Conservation (phyloP, 2,888 invertebrate genomes). For the Bellardia pandia region DNA sequence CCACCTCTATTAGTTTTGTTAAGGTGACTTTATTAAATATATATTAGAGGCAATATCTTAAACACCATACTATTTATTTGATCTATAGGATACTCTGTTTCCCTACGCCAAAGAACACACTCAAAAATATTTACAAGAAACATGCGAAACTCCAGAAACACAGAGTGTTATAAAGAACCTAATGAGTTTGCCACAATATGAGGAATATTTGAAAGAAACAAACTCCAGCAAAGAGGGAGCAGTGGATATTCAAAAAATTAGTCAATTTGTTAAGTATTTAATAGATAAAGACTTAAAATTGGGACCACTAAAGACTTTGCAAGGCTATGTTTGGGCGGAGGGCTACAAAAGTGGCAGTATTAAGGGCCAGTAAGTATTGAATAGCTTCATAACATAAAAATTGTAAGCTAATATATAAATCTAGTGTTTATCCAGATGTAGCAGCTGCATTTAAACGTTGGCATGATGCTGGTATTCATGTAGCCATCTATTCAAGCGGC, state of each 20-base stretch:
- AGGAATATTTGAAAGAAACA: conserved; percentile 29
- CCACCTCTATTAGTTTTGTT: conserved; percentile 89
- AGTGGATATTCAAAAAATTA: conserved; percentile 61
- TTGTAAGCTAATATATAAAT: not conserved
- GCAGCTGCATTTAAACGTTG: conserved; percentile 89
- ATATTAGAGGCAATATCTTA: not conserved
- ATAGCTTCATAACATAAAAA: not conserved
- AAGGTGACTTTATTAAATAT: conserved; percentile 84
- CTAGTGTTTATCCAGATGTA: conserved; percentile 95
- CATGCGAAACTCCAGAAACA: conserved; percentile 89
- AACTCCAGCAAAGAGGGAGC: not conserved
- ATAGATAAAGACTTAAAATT: conserved; percentile 93
- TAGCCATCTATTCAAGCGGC: conserved; percentile 96
- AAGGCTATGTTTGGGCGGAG: conserved; percentile 94
- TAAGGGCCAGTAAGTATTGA: conserved; percentile 93
- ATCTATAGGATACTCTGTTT: conserved; percentile 89
- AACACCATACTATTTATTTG: not conserved
- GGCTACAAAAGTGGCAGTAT: conserved; percentile 92
- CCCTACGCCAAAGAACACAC: conserved; percentile 91
- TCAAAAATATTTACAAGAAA: conserved; percentile 88
- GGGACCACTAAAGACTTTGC: conserved; percentile 92
- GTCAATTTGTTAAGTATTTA: conserved; percentile 90
- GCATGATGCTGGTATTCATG: conserved; percentile 87
- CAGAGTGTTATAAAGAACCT: conserved; percentile 88
- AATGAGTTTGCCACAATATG: conserved; percentile 84